Conservation (phyloP, 1,140 invertebrate species). For the Bombus breviceps region DNA sequence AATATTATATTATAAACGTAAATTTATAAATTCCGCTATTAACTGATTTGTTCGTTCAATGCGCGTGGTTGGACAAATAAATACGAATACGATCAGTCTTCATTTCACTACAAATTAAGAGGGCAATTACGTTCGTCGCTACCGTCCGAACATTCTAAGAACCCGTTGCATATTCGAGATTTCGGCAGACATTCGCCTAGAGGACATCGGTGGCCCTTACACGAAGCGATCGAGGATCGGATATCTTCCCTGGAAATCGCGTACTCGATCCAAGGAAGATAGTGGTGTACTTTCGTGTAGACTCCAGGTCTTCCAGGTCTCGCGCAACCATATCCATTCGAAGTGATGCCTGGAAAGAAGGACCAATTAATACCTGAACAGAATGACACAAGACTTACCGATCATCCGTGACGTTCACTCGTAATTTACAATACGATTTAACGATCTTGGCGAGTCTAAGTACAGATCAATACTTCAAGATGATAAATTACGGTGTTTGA, state of each 20-base stretch:
- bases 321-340: conserved; percentile 94
- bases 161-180: conserved; percentile 89
- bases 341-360: conserved; percentile 88
- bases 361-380: not conserved
- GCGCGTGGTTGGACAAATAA: not conserved
- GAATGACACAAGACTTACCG: not conserved
- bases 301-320: conserved; percentile 92
- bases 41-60: conserved; percentile 1
- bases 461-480: not conserved
- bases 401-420: not conserved
- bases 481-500: not conserved
- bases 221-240: conserved; percentile 74
- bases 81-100: conserved; percentile 42
- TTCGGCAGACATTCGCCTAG: conserved; percentile 89
- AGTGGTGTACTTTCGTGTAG: conserved; percentile 93
- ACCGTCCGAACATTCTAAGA: conserved; percentile 89
- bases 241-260: conserved; percentile 81
- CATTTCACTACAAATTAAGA: conserved; percentile 40
- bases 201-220: conserved; percentile 88
- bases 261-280: conserved; percentile 89
- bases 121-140: conserved; percentile 86
- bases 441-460: not conserved
- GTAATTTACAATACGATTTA: not conserved
- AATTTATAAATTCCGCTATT: not conserved
- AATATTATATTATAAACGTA: not conserved